Evolutionary conservation across 2,888 invertebrate species (phyloP).

Genomic region (Anoncus sp.): DNA sequence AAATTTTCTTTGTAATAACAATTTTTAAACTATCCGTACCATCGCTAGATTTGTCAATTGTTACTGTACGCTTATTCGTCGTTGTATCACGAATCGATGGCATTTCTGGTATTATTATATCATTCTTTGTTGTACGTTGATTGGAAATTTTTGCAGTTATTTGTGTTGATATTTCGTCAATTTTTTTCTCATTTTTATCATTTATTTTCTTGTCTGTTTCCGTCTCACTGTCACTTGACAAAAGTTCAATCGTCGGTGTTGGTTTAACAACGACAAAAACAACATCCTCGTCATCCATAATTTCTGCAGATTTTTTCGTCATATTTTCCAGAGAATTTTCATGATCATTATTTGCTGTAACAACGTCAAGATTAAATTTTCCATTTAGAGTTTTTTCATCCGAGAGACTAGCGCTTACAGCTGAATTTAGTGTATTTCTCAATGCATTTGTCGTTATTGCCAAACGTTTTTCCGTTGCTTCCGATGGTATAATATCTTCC

Average conservation of each 20-base stretch:
- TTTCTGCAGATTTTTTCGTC: too few species aligned
- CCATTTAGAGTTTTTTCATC: constrained; percentile 49
- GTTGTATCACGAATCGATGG: not conserved
- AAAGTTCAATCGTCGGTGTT: constrained; percentile 79
- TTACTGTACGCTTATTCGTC: constrained; percentile 46
- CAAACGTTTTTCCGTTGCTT: constrained; percentile 49
- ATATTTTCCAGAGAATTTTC: constrained; percentile 43
- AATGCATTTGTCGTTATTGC: constrained; percentile 46
- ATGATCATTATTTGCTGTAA: not conserved
- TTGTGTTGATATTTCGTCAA: too few species aligned
- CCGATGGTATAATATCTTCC: constrained; percentile 76
- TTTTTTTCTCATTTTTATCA: constrained; percentile 33
- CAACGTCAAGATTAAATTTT: constrained; percentile 29
- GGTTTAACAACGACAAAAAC: constrained; percentile 78
- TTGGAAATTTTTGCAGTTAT: constrained; percentile 33
- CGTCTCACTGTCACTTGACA: constrained; percentile 76
- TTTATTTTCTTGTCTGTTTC: constrained; percentile 36
- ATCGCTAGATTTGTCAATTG: constrained; percentile 50
- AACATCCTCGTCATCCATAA: constrained; percentile 80
- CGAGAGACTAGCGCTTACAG: constrained; percentile 54
- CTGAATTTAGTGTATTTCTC: constrained; percentile 56
- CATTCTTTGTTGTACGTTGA: constrained; percentile 26
- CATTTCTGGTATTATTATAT: constrained; percentile 1
- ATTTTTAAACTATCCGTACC: constrained; percentile 49
- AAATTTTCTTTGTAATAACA: constrained; percentile 51